phyloP scores from a whole-genome alignment of 1,140 invertebrate species.

The Arion vulgaris region DNA sequence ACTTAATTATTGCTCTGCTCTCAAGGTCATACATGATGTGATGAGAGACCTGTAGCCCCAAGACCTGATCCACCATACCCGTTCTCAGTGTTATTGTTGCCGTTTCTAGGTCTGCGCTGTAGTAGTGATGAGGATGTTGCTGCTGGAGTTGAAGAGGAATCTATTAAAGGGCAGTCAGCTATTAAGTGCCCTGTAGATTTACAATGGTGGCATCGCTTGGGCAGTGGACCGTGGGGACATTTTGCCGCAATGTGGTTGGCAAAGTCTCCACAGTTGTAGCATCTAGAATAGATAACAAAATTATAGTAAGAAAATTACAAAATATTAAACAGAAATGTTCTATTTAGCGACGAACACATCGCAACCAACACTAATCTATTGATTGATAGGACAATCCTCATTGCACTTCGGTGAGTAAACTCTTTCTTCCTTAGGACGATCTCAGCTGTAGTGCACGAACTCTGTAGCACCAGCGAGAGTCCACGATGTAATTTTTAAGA shows the following conservation, averaged over 20 bases:
- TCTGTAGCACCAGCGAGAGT: too few species aligned
- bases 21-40: not conserved
- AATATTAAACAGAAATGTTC: too few species aligned
- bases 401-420: too few species aligned
- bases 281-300: constrained; percentile 78
- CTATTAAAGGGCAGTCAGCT: constrained; percentile 82
- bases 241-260: constrained; percentile 91
- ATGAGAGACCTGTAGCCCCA: not conserved
- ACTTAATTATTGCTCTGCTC: not conserved
- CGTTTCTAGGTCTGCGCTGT: constrained; percentile 19
- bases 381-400: too few species aligned
- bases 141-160: constrained; percentile 30
- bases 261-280: constrained; percentile 93
- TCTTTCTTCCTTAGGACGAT: too few species aligned
- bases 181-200: constrained; percentile 89
- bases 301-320: too few species aligned
- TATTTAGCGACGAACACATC: too few species aligned
- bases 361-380: too few species aligned
- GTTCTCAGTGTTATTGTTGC: constrained; percentile 38
- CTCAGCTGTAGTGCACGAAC: too few species aligned
- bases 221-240: constrained; percentile 87
- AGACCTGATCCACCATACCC: constrained; percentile 32
- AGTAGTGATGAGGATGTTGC: constrained; percentile 8
- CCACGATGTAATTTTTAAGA: too few species aligned
- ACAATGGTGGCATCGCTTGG: constrained; percentile 90